phyloP scores from a whole-genome alignment of 2,797 vertebrate species.

The Acestrorhynchus altus region DNA sequence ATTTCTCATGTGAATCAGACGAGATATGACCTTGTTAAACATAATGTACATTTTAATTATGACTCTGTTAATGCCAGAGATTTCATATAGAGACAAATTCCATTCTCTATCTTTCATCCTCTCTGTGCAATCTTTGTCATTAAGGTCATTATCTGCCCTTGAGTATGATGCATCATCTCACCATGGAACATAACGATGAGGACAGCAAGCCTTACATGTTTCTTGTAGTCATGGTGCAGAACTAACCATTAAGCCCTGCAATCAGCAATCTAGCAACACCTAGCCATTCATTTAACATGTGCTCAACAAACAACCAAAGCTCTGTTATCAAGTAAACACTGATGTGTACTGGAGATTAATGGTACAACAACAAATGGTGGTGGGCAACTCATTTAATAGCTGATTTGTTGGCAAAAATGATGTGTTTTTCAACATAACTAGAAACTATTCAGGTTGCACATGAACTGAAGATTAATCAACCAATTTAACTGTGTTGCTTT shows the following conservation, averaged over 20 bases:
- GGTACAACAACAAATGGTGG: too few species aligned
- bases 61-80: slow-evolving; percentile 12
- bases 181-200: slow-evolving; percentile 53
- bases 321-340: slow-evolving; percentile 25
- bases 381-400: too few species aligned
- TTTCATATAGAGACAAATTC: slow-evolving; percentile 45
- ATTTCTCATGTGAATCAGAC: slow-evolving; percentile 25
- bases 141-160: slow-evolving; percentile 61
- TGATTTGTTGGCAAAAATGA: too few species aligned
- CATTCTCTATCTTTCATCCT: slow-evolving; percentile 24
- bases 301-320: slow-evolving; percentile 34
- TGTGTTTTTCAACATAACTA: too few species aligned
- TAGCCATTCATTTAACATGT: slow-evolving; percentile 21
- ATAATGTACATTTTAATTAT: slow-evolving; percentile 34
- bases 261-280: slow-evolving; percentile 27
- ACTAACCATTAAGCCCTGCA: slow-evolving; percentile 28
- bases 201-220: slow-evolving; percentile 43
- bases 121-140: slow-evolving; percentile 47
- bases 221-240: slow-evolving; percentile 26
- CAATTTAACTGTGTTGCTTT: too few species aligned
- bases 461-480: too few species aligned
- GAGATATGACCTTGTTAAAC: slow-evolving; percentile 29
- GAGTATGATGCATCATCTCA: slow-evolving; percentile 55
- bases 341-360: too few species aligned
- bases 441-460: too few species aligned